Evolutionary conservation across 2,113 vertebrate species (phyloP).

Genomic region (Cyanocitta stelleri): DNA sequence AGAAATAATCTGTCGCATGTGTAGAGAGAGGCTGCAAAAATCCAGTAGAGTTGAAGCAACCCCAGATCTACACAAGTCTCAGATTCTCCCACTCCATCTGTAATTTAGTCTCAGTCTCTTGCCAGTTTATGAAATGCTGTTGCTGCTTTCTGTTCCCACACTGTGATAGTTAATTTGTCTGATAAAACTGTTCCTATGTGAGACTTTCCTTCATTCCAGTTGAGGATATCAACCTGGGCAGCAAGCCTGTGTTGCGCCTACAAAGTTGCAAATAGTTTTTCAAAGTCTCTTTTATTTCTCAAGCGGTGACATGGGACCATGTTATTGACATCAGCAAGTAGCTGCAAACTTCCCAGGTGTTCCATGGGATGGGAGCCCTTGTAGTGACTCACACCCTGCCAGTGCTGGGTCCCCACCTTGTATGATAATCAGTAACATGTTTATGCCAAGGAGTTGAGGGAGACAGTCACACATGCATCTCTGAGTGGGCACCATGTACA

Average conservation of each 20-base stretch:
- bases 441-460: neutral
- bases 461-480: neutral
- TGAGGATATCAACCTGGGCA: neutral
- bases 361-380: neutral
- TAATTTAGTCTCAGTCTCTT: neutral
- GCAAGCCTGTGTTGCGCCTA: neutral
- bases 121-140: neutral
- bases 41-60: neutral
- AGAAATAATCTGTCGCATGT: neutral
- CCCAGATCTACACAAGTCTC: neutral
- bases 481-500: accelerated
- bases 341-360: neutral
- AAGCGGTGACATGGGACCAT: accelerated
- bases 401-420: neutral
- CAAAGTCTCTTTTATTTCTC: neutral
- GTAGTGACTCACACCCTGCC: neutral
- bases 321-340: neutral
- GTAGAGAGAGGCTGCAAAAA: neutral
- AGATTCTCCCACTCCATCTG: neutral
- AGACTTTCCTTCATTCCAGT: neutral
- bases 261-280: neutral
- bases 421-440: neutral
- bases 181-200: neutral
- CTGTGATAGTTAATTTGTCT: neutral
- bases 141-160: neutral